Evolutionary conservation across 2,797 vertebrate genomes (phyloP), one percentile per base, ranked within the genome.

Genomic region (Sebastes kiyomatsui): DNA sequence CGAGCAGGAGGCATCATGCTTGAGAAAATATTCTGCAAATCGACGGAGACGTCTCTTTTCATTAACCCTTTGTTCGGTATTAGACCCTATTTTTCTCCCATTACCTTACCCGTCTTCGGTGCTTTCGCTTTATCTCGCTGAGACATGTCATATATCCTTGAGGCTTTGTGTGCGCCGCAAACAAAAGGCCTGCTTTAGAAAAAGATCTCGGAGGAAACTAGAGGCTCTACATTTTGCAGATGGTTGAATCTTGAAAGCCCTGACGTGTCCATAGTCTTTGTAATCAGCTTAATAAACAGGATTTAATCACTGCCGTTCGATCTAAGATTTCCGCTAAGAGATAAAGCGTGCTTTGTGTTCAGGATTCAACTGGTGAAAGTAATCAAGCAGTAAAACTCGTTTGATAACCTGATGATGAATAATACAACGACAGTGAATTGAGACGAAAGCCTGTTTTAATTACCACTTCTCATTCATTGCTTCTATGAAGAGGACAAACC

Each of bases 21-120:
- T 80, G 87, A 90, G 83, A 92, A 90, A 90, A 89, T 84, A 86
- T 81, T 86, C 83, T 20, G 59, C 75, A 85, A 91, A 93, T 94
- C 87, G 75, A 92, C 92, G 33, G 77, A 62, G 84, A 80, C 75
- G 27, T 83, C 72, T 54, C 66, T 85, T 90, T 91, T 86, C 81
- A 88, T 89, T 83, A 90, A 92, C 87, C 82, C 86, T 80, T 84
- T 79, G 67, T 74, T 79, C 23, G 22, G 23, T 27, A 42, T 67
- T 8, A 38, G 14, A 75, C 20, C 54, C 28, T 23, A 16, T 66
- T 23, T 70, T 67, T 65, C 35, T 69, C 28, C 22, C 28, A 25
- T 62, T 52, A 16, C n/a, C 7, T 10, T 67, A 20, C 3, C 30
- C 23, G 3, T 42, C 16, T 52, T 42, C 3, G 10, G 13, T 30